Evolutionary conservation across 2,113 vertebrate species (phyloP), one percentile per base, ranked within the genome.

Genomic region (Pampusana beccarii): DNA sequence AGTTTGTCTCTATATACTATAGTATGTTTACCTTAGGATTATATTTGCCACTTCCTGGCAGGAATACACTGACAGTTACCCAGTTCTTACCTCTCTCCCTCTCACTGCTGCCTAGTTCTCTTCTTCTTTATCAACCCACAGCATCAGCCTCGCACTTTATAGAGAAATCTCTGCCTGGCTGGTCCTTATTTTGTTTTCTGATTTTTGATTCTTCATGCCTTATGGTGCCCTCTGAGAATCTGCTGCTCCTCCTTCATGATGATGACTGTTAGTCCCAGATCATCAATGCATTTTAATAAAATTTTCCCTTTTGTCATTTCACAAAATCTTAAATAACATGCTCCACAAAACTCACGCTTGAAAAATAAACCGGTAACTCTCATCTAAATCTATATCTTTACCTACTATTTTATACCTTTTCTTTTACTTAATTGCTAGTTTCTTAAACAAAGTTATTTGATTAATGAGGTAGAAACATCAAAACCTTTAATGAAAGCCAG

Each of bases 21-120:
- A 56, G 10, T 16, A 60, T 0, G 0, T 36, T 80, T 10, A 19
- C 13, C 12, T 11, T 12, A 58, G 9, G 11, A 53, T 34, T 62
- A 85, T 61, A 85, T 88, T 73, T 65, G 5, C 7, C 10, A 48
- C 8, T 82, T 71, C 13, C 28, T 29, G 26, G 40, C 25, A 61
- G 5, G 2, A 77, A 18, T 16, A 40, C 11, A 17, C 3, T 44
- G 16, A 57, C 24, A 77, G 8, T n/a, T 53, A n/a, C 15, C 11
- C 40, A 38, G 6, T 38, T 53, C 44, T 53, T 72, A 58, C 28
- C 38, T 46, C 14, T 58, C 29, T 54, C n/a, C 40, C 53, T 56
- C 34, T 62, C 38, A n/a, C 18, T 1, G 0, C 13, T 70, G 13
- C 33, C 23, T 57, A 62, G 16, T 50, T 58, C 4, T 88, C 7